These are phyloP conservation scores for Harmothoe impar DNA, from an alignment of 2,888 invertebrate species.

Conservation along the genomic window DNA sequence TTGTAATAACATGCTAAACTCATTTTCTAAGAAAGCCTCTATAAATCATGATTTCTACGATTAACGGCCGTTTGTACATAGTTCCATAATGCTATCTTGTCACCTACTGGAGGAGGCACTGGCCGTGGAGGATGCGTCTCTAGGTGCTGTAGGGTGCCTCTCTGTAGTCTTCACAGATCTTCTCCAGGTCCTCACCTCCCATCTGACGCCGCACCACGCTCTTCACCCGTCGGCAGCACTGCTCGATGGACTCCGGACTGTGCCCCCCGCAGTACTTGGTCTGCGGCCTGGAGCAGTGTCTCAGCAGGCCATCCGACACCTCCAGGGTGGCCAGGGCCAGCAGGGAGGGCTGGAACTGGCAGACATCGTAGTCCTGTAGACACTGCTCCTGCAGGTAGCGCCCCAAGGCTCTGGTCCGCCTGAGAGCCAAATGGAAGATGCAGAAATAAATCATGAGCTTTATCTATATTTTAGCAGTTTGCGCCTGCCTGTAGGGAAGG, in stretches of 20 bases:
- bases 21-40: no score
- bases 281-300: background rate
- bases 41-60: no score
- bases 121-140: background rate
- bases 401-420: background rate
- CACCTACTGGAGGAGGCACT: no score
- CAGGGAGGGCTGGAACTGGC: constrained; percentile 75
- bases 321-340: constrained; percentile 69
- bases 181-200: background rate
- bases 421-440: background rate
- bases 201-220: background rate
- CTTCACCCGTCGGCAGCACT: background rate
- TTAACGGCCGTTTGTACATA: no score
- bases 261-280: constrained; percentile 35
- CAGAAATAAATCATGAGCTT: background rate
- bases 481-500: background rate
- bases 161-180: constrained; percentile 23
- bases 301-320: background rate
- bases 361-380: constrained; percentile 76
- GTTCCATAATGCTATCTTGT: no score
- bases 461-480: constrained; percentile 4
- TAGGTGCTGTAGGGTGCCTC: background rate
- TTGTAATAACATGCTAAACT: no score
- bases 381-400: constrained; percentile 73
- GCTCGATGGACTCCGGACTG: constrained; percentile 4